Evolutionary conservation across 2,888 invertebrate species (phyloP).

Genomic region (Trilocha varians): DNA sequence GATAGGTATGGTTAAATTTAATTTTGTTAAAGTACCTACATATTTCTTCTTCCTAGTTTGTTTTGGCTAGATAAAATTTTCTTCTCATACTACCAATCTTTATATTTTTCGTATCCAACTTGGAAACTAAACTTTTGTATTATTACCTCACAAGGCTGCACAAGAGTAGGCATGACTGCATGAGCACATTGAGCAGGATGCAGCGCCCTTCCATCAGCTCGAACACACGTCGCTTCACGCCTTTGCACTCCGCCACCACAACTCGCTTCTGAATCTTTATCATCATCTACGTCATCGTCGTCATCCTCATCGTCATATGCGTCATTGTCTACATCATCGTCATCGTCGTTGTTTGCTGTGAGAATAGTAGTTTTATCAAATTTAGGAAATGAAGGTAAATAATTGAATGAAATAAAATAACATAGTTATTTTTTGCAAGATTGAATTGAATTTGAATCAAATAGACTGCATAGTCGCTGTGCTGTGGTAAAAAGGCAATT

Average conservation of each 20-base stretch:
- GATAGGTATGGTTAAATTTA: too few relatives aligned
- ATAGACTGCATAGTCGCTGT: too few relatives aligned
- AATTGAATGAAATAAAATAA: too few relatives aligned
- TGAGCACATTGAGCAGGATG: constrained; percentile 65
- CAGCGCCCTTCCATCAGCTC: constrained; percentile 58
- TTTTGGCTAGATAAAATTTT: too few relatives aligned
- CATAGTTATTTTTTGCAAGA: too few relatives aligned
- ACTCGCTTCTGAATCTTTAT: constrained; percentile 30
- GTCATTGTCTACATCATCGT: constrained; percentile 47
- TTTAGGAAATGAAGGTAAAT: too few relatives aligned
- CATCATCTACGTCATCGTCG: constrained; percentile 25
- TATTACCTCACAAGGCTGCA: constrained; percentile 68
- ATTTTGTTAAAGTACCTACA: too few relatives aligned
- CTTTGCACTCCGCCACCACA: constrained; percentile 76
- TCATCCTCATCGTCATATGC: constrained; percentile 44
- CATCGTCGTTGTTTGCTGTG: constrained; percentile 38
- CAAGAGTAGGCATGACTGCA: constrained; percentile 63
- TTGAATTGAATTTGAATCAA: too few relatives aligned
- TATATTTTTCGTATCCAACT: too few relatives aligned
- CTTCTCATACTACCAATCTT: too few relatives aligned
- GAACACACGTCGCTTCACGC: constrained; percentile 70
- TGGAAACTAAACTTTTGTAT: neutral
- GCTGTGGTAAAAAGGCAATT: too few relatives aligned
- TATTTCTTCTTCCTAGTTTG: too few relatives aligned
- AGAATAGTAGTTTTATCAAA: neutral